Evolutionary conservation across 1,140 invertebrate genomes (phyloP).

Genomic region (Ericerus pela): DNA sequence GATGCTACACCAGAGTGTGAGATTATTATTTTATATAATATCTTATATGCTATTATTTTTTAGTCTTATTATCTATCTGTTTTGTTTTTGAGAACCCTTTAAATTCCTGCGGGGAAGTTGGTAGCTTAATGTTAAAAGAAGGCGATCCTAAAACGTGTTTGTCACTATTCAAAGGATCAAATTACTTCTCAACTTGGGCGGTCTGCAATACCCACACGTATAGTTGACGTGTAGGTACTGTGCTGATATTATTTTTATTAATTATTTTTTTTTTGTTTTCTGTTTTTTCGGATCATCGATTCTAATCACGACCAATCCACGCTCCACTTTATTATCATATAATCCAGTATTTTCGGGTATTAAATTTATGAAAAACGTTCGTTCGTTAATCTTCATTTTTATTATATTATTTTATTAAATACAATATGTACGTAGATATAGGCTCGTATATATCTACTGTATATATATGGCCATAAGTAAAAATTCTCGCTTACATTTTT

Average conservation of each 20-base stretch:
- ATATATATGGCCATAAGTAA: too few species aligned
- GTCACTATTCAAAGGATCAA: constrained; percentile 5
- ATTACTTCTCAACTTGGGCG: constrained; percentile 9
- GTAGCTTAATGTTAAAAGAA: constrained; percentile 4
- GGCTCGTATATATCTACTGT: too few species aligned
- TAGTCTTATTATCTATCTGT: too few species aligned
- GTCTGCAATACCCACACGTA: too few species aligned
- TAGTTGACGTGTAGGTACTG: background rate
- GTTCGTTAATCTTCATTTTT: constrained; percentile 5
- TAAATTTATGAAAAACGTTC: background rate
- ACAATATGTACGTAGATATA: too few species aligned
- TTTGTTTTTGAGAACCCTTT: constrained; percentile 6
- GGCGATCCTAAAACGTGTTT: constrained; percentile 10
- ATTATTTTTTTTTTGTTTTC: too few species aligned
- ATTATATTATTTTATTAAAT: too few species aligned
- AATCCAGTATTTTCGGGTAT: constrained; percentile 5
- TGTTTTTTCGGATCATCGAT: constrained; percentile 9
- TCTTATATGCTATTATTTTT: too few species aligned
- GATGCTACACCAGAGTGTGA: too few species aligned
- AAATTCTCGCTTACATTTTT: too few species aligned
- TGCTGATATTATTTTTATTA: constrained; percentile 9
- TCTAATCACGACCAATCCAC: constrained; percentile 9
- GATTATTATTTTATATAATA: too few species aligned
- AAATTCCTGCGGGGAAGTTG: constrained; percentile 9
- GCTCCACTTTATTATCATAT: constrained; percentile 11